Conservation (phyloP, 2,797 vertebrate species). For the Lateolabrax maculatus region DNA sequence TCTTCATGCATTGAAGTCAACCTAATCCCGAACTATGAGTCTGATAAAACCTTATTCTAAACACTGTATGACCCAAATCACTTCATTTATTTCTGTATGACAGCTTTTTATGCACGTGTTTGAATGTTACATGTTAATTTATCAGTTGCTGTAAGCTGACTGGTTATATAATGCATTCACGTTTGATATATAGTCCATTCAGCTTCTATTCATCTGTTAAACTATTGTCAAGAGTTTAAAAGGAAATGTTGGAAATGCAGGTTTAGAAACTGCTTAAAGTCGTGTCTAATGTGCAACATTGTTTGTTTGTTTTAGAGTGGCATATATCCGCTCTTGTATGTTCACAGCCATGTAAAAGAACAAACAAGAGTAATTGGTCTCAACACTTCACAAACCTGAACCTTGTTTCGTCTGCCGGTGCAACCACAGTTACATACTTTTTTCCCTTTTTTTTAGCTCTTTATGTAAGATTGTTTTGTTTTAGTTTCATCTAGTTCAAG, state of each 20-base stretch:
- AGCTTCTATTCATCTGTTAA: neutral
- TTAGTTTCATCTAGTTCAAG: neutral
- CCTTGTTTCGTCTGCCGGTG: constrained; percentile 29
- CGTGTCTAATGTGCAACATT: constrained; percentile 20
- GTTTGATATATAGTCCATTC: neutral
- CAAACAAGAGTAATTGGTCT: constrained; percentile 60
- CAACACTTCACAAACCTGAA: constrained; percentile 37
- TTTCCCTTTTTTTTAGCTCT: neutral
- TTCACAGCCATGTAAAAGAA: constrained; percentile 62
- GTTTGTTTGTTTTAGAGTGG: constrained; percentile 41
- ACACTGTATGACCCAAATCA: neutral
- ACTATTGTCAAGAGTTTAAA: neutral
- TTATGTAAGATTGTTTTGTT: neutral
- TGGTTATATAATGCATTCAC: neutral
- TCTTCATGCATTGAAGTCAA: neutral
- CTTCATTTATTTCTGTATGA: neutral
- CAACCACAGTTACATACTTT: neutral
- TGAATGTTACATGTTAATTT: neutral
- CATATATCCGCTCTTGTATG: constrained; percentile 35
- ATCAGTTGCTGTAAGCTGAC: neutral
- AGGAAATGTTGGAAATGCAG: constrained; percentile 7
- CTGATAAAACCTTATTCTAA: neutral
- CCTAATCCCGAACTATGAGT: too few relatives aligned
- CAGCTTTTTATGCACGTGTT: neutral
- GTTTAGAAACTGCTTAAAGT: constrained; percentile 9